phyloP scores from a whole-genome alignment of 2,888 invertebrate species.

The Glyphotaelius pellucidus region DNA sequence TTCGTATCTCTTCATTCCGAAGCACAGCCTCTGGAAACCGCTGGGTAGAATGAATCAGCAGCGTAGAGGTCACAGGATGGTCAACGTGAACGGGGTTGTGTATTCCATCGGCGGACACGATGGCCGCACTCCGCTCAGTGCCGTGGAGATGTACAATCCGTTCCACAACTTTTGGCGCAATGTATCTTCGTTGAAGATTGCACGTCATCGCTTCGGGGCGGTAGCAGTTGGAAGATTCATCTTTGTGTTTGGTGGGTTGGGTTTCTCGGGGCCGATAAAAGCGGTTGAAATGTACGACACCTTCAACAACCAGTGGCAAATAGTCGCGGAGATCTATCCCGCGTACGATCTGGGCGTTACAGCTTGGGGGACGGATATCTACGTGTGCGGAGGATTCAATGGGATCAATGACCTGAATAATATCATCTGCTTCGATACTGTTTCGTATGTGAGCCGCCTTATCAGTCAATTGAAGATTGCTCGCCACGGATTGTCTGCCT shows the following conservation, averaged over 20 bases:
- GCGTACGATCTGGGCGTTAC: slow-evolving; percentile 49
- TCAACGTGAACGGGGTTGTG: slow-evolving; percentile 34
- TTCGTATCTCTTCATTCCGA: slow-evolving; percentile 2
- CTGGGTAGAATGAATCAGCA: slow-evolving; percentile 7
- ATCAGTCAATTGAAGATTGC: slow-evolving; percentile 38
- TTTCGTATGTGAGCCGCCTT: background rate
- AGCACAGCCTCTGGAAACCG: slow-evolving; percentile 24
- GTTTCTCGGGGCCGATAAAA: background rate
- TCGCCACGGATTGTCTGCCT: slow-evolving; percentile 6
- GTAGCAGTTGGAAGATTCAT: slow-evolving; percentile 39
- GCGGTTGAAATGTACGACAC: slow-evolving; percentile 50
- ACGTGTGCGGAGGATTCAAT: slow-evolving; percentile 46
- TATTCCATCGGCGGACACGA: slow-evolving; percentile 48
- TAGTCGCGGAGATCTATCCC: slow-evolving; percentile 6
- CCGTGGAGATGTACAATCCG: slow-evolving; percentile 29
- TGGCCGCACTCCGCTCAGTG: background rate
- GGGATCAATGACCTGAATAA: background rate
- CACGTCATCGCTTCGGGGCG: slow-evolving; percentile 40
- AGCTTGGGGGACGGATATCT: slow-evolving; percentile 32
- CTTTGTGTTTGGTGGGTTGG: slow-evolving; percentile 52
- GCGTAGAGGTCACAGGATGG: slow-evolving; percentile 50
- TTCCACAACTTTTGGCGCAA: slow-evolving; percentile 37
- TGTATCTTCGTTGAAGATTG: background rate
- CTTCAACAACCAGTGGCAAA: background rate
- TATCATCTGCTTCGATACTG: slow-evolving; percentile 30